Evolutionary conservation across 1,140 invertebrate species (phyloP).

Genomic region (Bombus confusus): DNA sequence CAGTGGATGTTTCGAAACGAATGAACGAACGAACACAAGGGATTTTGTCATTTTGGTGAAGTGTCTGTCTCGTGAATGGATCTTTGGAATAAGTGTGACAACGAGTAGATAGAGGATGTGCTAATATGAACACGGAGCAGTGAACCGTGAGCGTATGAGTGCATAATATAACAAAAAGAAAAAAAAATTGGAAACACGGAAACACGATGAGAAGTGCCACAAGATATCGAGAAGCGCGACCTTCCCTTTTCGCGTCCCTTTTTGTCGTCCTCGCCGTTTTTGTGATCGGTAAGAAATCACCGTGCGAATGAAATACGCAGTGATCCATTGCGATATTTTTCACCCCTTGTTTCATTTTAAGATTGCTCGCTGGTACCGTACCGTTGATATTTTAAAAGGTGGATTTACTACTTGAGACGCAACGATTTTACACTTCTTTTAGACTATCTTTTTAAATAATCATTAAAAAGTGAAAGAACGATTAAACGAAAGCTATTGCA

Average conservation of each 20-base stretch:
- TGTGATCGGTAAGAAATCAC: conserved; percentile 73
- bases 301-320: background rate
- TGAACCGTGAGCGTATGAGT: conserved; percentile 65
- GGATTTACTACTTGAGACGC: no score
- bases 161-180: conserved; percentile 33
- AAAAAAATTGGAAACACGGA: conserved; percentile 15
- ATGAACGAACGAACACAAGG: background rate
- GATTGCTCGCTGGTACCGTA: background rate
- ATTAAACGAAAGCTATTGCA: background rate
- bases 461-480: background rate
- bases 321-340: background rate
- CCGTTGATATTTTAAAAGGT: no score
- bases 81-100: conserved; percentile 9
- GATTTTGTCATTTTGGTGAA: background rate
- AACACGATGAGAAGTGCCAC: conserved; percentile 74
- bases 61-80: conserved; percentile 31
- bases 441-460: background rate
- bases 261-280: conserved; percentile 66
- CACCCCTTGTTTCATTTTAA: background rate
- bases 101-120: conserved; percentile 51
- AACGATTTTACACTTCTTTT: background rate
- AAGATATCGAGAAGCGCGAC: conserved; percentile 67
- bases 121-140: conserved; percentile 68
- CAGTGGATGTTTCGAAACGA: background rate
- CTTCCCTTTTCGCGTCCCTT: conserved; percentile 65